These are phyloP conservation scores for Dione vanillae DNA, from an alignment of 2,888 invertebrate species.

Conservation along the genomic window DNA sequence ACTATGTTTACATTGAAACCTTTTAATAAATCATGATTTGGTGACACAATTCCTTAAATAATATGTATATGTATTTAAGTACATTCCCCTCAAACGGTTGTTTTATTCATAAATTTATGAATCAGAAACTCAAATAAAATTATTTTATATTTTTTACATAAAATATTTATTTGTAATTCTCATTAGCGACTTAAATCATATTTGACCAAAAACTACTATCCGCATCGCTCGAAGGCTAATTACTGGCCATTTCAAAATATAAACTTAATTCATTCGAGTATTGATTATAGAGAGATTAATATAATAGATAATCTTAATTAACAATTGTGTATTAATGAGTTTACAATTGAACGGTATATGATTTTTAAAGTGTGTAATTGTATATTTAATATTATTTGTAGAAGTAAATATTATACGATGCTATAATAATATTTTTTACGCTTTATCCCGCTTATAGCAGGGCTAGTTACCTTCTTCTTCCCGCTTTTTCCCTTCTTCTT, in stretches of 20 bases:
- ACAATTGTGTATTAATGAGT: not conserved
- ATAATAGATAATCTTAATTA: slow-evolving; percentile 21
- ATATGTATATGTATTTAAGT: no score
- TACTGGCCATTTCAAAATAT: slow-evolving; percentile 22
- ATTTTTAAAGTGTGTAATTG: not conserved
- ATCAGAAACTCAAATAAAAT: no score
- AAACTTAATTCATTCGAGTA: slow-evolving; percentile 26
- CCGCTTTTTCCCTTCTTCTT: no score
- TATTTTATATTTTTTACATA: slow-evolving; percentile 1
- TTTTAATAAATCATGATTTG: no score
- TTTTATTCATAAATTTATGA: not conserved
- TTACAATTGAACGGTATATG: not conserved
- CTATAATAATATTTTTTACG: no score
- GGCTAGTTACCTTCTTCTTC: no score
- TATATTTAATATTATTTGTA: not conserved
- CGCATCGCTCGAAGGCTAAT: slow-evolving; percentile 21
- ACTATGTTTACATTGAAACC: no score
- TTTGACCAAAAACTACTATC: slow-evolving; percentile 18
- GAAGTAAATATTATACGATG: not conserved
- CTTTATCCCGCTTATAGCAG: no score
- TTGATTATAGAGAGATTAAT: slow-evolving; percentile 30
- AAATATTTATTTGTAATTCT: not conserved
- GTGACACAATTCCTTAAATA: no score
- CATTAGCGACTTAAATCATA: slow-evolving; percentile 16
- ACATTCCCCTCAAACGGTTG: no score